Conservation (phyloP, 2,888 invertebrate genomes). For the Eristalinus sepulchralis region DNA sequence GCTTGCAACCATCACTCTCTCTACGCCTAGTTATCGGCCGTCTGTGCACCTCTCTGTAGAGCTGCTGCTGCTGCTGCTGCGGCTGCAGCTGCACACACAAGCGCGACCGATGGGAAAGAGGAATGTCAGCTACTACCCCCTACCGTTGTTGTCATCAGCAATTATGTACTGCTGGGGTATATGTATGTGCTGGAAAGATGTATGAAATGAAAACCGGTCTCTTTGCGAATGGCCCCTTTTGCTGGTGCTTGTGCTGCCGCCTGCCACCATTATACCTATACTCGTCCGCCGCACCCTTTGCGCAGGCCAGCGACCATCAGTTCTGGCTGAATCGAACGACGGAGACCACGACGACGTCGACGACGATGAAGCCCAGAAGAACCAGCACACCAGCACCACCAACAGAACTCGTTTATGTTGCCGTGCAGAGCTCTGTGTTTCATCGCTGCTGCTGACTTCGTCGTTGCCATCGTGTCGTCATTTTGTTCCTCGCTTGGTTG, state of each 20-base stretch:
- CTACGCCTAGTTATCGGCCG: slow-evolving; percentile 17
- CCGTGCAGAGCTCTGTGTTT: slow-evolving; percentile 55
- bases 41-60: slow-evolving; percentile 2
- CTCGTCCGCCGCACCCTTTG: slow-evolving; percentile 46
- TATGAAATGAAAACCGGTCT: slow-evolving; percentile 69
- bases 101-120: slow-evolving; percentile 10
- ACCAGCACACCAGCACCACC: slow-evolving; percentile 20
- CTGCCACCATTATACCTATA: slow-evolving; percentile 31
- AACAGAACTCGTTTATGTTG: slow-evolving; percentile 68
- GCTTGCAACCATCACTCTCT: slow-evolving; percentile 10
- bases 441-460: neutral
- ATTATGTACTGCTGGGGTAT: slow-evolving; percentile 50
- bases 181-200: slow-evolving; percentile 51
- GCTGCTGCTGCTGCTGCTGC: slow-evolving; percentile 25
- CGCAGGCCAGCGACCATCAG: slow-evolving; percentile 53
- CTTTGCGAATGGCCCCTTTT: slow-evolving; percentile 57
- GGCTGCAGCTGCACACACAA: slow-evolving; percentile 56
- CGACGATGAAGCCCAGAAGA: slow-evolving; percentile 48
- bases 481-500: slow-evolving; percentile 69
- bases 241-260: neutral
- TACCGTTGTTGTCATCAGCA: slow-evolving; percentile 56
- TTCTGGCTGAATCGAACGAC: slow-evolving; percentile 53
- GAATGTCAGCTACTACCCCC: slow-evolving; percentile 51
- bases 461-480: slow-evolving; percentile 67
- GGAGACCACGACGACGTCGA: slow-evolving; percentile 19